Base-by-base conservation (phyloP, 2,113 vertebrate species). In the Melanerpes aurifrons region DNA sequence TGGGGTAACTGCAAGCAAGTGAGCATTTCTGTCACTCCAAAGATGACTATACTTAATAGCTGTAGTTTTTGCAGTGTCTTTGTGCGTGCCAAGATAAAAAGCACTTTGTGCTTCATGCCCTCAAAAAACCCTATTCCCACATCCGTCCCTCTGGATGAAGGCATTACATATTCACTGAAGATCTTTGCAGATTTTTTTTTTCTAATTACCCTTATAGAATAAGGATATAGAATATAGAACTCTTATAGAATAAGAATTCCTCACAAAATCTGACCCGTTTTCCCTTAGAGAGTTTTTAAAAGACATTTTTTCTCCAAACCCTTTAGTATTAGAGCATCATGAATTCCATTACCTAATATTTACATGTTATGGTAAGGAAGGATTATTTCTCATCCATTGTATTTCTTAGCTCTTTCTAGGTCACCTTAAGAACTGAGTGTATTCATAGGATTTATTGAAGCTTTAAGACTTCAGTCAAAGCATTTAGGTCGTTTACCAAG, bases 101-200 rank as follows among this genome's bases (percentile, higher is more conserved):
- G 3, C 35, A 15, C 22, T 69, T 53, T 17, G 50, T 53, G 48
- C 43, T 66, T 70, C 15, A 5, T 7, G 13, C 3, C 17, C 24
- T 66, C 31, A 17, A 13, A 47, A 43, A 75, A 54, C 16, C 1
- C 5, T 4, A 20, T 62, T 21, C 19, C 4, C 7, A 0, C 4
- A 2, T 57, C 28, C 40, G 70, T 7, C 16, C 31, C 16, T 45
- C 0, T 54, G 28, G 9, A 3, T 1, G 2, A 66, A 83, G 28
- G 7, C 18, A 6, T 58, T 32, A 35, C 0, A 4, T n/a, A 16
- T 10, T 19, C 24, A 28, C 28, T 59, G 24, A 26, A 26, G 15
- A 32, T 16, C 54, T 87, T 82, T n/a, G 17, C 8, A 67, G 31
- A 20, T 25, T 28, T 47, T 3, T 26, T 4, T 4, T 63, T 75